phyloP scores from a whole-genome alignment of 92 coral and sea anemone genomes.

The Heteractis magnifica region DNA sequence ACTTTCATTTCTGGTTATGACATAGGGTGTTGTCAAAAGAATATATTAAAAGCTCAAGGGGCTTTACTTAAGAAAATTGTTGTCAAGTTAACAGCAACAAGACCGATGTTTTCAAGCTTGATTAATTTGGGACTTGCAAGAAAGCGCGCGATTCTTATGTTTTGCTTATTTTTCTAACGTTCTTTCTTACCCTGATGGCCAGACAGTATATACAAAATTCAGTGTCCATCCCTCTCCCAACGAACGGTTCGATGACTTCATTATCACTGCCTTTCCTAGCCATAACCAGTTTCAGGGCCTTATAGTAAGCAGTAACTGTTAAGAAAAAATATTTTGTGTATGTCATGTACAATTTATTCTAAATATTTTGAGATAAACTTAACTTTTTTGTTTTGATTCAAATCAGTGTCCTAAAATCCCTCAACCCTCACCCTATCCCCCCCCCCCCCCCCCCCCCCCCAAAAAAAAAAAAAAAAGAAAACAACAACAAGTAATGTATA shows the following conservation, averaged over 20 bases:
- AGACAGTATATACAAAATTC: constrained; percentile 31
- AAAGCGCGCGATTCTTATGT: too few relatives aligned
- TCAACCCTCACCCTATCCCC: too few relatives aligned
- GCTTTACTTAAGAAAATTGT: too few relatives aligned
- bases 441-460: too few relatives aligned
- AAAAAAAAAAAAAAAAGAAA: not conserved
- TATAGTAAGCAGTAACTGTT: constrained; percentile 29
- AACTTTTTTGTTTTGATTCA: too few relatives aligned
- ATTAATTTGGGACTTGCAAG: too few relatives aligned
- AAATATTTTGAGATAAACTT: too few relatives aligned
- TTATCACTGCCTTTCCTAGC: constrained; percentile 6
- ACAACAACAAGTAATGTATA: not conserved
- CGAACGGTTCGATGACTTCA: not conserved
- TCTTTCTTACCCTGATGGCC: constrained; percentile 25
- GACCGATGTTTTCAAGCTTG: too few relatives aligned
- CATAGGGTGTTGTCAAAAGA: too few relatives aligned
- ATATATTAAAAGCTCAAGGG: too few relatives aligned
- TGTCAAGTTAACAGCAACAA: too few relatives aligned
- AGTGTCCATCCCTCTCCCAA: constrained; percentile 27
- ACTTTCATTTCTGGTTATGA: too few relatives aligned
- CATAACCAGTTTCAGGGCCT: constrained; percentile 22
- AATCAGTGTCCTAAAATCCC: not conserved
- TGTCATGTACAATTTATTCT: not conserved
- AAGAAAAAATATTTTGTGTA: not conserved
- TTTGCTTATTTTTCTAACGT: not conserved